A percentile compares a stretch with the other conserved stretches of the same genome.
Conservation (phyloP, 2,888 invertebrate species). For the Cordilura impudica region DNA sequence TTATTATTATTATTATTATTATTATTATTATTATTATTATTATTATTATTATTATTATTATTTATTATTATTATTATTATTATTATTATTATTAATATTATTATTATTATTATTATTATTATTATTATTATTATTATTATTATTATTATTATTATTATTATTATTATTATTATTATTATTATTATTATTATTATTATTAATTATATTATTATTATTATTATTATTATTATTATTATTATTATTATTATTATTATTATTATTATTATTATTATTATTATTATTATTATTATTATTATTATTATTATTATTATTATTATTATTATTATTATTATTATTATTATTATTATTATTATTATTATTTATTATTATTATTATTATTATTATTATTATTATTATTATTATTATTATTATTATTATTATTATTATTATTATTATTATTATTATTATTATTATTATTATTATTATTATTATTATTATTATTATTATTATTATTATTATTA, state of each 20-base stretch:
- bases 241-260: conserved; percentile 19
- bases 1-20: conserved; percentile 16
- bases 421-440: no score
- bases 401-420: no score
- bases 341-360: background rate
- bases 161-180: conserved; percentile 15
- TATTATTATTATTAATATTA: conserved; percentile 12
- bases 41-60: conserved; percentile 13
- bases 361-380: no score
- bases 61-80: background rate
- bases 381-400: no score
- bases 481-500: no score
- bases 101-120: conserved; percentile 16
- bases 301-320: background rate
- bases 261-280: conserved; percentile 17
- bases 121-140: conserved; percentile 16
- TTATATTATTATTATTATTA: conserved; percentile 9
- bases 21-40: conserved; percentile 18
- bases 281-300: background rate
- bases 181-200: conserved; percentile 10
- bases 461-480: no score
- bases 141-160: conserved; percentile 21
- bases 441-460: no score
- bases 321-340: background rate
- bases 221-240: conserved; percentile 14